phyloP scores from a whole-genome alignment of 2,113 vertebrate species.

The Dasyornis broadbenti region DNA sequence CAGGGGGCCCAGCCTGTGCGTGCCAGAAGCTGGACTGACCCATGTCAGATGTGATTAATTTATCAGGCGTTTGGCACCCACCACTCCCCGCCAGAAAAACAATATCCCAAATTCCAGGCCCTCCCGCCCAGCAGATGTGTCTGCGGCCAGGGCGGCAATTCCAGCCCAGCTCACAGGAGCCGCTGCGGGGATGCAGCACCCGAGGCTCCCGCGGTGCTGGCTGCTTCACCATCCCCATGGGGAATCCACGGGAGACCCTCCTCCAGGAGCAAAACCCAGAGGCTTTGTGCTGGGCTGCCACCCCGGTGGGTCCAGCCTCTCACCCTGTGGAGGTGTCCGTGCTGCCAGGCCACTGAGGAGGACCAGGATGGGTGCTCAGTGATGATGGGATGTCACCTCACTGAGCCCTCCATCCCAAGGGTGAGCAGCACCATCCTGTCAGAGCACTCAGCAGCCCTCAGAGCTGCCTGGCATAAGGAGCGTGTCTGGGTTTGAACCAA shows the following conservation, averaged over 20 bases:
- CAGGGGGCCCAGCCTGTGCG: slow-evolving; percentile 5
- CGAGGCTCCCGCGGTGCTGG: background rate
- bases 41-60: slow-evolving; percentile 63
- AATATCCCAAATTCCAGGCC: slow-evolving; percentile 56
- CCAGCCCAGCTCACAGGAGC: background rate
- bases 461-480: background rate
- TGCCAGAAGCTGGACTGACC: slow-evolving; percentile 58
- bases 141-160: background rate
- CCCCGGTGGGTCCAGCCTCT: rapidly evolving
- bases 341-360: background rate
- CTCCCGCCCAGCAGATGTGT: slow-evolving; percentile 60
- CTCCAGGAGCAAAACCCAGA: background rate
- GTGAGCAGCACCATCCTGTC: background rate
- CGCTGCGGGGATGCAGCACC: background rate
- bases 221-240: background rate
- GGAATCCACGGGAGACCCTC: background rate
- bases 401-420: background rate
- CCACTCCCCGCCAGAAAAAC: slow-evolving; percentile 46
- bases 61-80: slow-evolving; percentile 63
- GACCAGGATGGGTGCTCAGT: rapidly evolving
- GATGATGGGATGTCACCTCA: background rate
- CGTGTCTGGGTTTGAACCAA: background rate
- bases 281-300: background rate
- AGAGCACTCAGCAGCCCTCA: background rate
- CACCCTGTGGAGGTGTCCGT: rapidly evolving